Base-by-base conservation (phyloP, 2,797 vertebrate genomes). In the Vireo griseus region DNA sequence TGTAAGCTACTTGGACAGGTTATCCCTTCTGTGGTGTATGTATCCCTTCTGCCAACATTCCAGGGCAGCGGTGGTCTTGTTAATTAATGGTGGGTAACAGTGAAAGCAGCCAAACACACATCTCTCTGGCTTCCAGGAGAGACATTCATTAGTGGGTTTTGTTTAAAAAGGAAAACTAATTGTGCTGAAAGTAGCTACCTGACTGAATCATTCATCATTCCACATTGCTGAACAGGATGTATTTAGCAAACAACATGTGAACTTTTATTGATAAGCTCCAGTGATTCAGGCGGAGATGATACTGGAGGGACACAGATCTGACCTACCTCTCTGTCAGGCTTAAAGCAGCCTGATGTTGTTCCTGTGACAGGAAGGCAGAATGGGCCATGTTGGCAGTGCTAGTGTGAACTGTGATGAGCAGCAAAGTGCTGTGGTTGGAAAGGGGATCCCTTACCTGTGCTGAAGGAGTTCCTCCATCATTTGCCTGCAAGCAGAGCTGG, bases 41-140 rank as follows among this genome's bases (percentile, higher is more conserved):
- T n/a, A n/a, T n/a, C n/a, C n/a, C n/a, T n/a, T n/a, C n/a, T 31
- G 29, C 68, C 77, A 22, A 0, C 2, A 0, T 48, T 62, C 47
- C 14, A 63, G 44, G 57, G n/a, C 48, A 39, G 11, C 16, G 51
- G 26, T 33, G n/a, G n/a, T 47, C 61, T 45, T 58, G 40, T 17
- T 39, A 59, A 4, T 35, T 71, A 33, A 8, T 48, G 28, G 45
- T 42, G 50, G 14, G 9, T 72, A 76, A 22, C 33, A 62, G 47
- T 6, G 13, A 57, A 52, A 65, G 55, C 29, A 77, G 35, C 19
- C 62, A 57, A 47, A 54, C 13, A 25, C 5, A 11, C 65, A 22
- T 51, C 16, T 37, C 31, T 54, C 35, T 63, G 26, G 40, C 47
- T 75, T 86, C 47, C 31, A 50, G 33, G 72, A 72, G 26, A 67